Evolutionary conservation across 2,113 vertebrate species (phyloP), one percentile per base, ranked within the genome.

Genomic region (Fulica atra): DNA sequence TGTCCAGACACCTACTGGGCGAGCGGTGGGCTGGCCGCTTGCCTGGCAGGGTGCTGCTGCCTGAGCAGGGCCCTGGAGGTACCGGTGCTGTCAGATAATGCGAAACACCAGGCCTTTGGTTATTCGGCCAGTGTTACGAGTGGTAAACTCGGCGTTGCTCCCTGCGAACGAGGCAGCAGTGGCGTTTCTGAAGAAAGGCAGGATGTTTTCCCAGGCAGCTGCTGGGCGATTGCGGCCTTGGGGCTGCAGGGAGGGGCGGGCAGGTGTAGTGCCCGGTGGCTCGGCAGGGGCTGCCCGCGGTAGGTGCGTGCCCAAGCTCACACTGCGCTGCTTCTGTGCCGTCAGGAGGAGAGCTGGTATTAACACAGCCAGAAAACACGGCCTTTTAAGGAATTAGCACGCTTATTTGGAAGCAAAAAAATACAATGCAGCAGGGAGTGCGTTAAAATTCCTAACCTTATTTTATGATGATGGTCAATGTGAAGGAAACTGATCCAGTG

Each of bases 141-240:
- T 44, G 11, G 6, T 12, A 28, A 44, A 21, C 25, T 31, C 38
- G 46, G 46, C 7, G 1, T 13, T 36, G 83, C 26, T 25, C 10
- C 33, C 14, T 3, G 42, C 4, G 42, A 25, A 24, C 7, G 48
- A 8, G 33, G 21, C 50, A 16, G 33, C 31, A 4, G 1, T 2
- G 9, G 44, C 7, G 7, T 54, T 35, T 36, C 18, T 7, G 31
- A 23, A 23, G 35, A 50, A 19, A 20, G 13, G 16, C 13, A 29
- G 44, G 57, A 24, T 17, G 64, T 3, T 26, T 63, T 26, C 61
- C 16, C 5, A 17, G 64, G 19, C 46, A 24, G 16, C 46, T 18
- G 0, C 4, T 1, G n/a, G 7, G 40, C 15, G 2, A 1, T 0
- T 15, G 64, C 7, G 2, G 17, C 33, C 3, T 0, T 4, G 20